phyloP scores from a whole-genome alignment of 2,888 invertebrate species.

The Odontocolon sp. region DNA sequence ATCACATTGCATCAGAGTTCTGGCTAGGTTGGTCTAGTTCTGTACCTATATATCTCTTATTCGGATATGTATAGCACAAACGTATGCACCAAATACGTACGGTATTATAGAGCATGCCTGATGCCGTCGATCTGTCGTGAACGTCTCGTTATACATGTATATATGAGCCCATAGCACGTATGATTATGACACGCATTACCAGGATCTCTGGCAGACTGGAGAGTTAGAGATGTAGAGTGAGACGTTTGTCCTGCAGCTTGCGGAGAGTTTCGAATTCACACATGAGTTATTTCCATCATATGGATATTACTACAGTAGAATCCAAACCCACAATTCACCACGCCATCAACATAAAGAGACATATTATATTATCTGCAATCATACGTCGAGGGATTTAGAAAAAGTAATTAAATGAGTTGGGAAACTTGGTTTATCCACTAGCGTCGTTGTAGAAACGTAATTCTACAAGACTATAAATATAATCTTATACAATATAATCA shows the following conservation, averaged over 20 bases:
- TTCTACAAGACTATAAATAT: too few species aligned
- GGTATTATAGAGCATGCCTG: constrained; percentile 10
- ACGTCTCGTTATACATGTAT: constrained; percentile 8
- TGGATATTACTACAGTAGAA: too few species aligned
- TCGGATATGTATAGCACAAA: constrained; percentile 12
- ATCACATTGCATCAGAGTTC: constrained; percentile 22
- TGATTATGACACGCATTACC: constrained; percentile 28
- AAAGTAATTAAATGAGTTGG: too few species aligned
- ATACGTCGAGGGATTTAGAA: too few species aligned
- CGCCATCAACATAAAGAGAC: too few species aligned
- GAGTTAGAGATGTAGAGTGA: constrained; percentile 8
- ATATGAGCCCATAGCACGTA: background rate
- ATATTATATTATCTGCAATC: too few species aligned
- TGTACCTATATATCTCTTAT: constrained; percentile 25
- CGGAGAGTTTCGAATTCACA: constrained; percentile 17
- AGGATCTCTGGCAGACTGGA: constrained; percentile 8
- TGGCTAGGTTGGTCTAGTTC: constrained; percentile 6
- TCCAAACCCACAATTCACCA: too few species aligned
- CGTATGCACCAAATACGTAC: background rate
- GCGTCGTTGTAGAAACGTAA: too few species aligned
- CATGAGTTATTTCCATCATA: background rate
- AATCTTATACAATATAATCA: too few species aligned
- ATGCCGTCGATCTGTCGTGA: constrained; percentile 39
- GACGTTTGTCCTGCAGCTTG: background rate
- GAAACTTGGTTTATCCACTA: too few species aligned